Percentiles rank a stretch among this genome's conserved stretches.
These are phyloP conservation scores for Ramphastos sulfuratus DNA, from an alignment of 2,113 vertebrate species.

Conservation along the genomic window DNA sequence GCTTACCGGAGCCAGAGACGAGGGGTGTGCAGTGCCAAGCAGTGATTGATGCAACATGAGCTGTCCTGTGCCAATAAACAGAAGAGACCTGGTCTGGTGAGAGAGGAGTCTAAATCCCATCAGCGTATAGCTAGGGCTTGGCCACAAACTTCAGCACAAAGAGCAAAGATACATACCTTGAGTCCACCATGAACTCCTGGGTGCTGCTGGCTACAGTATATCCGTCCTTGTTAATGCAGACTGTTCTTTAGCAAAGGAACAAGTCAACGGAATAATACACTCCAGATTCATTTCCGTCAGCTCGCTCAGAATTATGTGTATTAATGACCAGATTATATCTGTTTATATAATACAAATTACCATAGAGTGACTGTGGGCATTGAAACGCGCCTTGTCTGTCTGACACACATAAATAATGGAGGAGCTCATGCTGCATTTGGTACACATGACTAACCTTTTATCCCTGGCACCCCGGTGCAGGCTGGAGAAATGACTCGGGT, in stretches of 20 bases:
- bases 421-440: slow-evolving; percentile 54
- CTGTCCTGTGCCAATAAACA: background rate
- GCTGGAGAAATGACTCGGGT: slow-evolving; percentile 36
- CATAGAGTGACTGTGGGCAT: slow-evolving; percentile 31
- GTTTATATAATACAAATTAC: slow-evolving; percentile 68
- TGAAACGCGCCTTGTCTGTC: slow-evolving; percentile 58
- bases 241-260: background rate
- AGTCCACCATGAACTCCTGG: background rate
- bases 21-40: background rate
- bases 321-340: slow-evolving; percentile 74
- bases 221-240: background rate
- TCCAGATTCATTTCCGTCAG: slow-evolving; percentile 67
- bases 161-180: background rate
- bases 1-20: background rate
- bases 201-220: background rate
- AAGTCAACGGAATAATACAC: background rate
- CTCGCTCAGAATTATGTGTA: slow-evolving; percentile 57
- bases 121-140: background rate
- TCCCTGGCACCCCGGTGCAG: slow-evolving; percentile 43
- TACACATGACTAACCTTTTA: slow-evolving; percentile 66
- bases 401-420: slow-evolving; percentile 71
- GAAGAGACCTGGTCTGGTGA: background rate
- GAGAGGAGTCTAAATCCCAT: background rate
- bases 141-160: background rate
- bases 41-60: background rate